A percentile compares a stretch with the other conserved stretches of the same genome.
Evolutionary conservation across 2,797 vertebrate species (phyloP).

Genomic region (Enteromius viviparus): DNA sequence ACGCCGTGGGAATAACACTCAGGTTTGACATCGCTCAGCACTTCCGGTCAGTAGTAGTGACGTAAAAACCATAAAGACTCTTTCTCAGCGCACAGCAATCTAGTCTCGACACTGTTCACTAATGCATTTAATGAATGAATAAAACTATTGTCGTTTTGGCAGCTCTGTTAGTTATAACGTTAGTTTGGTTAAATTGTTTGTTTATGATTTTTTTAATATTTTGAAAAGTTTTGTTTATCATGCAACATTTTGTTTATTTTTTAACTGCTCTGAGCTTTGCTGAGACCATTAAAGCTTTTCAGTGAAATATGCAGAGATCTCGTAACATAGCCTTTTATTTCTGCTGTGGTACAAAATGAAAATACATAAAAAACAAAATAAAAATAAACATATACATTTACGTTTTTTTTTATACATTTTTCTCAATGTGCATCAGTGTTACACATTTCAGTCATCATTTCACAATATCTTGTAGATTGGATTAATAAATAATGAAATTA

Average conservation of each 20-base stretch:
- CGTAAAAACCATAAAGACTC: constrained; percentile 36
- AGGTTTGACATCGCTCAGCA: constrained; percentile 43
- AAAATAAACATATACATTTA: neutral
- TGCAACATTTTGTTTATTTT: too few species aligned
- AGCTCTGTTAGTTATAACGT: neutral
- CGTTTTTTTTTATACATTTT: neutral
- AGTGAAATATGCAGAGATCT: neutral
- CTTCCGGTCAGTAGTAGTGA: constrained; percentile 56
- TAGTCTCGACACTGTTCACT: neutral
- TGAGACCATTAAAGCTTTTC: neutral
- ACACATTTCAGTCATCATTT: neutral
- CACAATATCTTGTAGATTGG: neutral
- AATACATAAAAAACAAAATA: neutral
- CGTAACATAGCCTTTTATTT: neutral
- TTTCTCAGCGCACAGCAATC: constrained; percentile 9
- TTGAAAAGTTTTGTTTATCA: neutral
- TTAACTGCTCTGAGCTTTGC: neutral
- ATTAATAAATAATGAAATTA: constrained; percentile 21
- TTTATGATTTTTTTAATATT: neutral
- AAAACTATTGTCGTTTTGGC: too few species aligned
- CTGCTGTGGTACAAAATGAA: neutral
- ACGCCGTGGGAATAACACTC: neutral
- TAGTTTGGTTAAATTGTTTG: neutral
- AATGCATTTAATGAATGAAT: neutral
- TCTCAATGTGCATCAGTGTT: neutral